These are phyloP conservation scores for Bubo blakistoni DNA, from an alignment of 2,113 vertebrate genomes.

Conservation along the genomic window DNA sequence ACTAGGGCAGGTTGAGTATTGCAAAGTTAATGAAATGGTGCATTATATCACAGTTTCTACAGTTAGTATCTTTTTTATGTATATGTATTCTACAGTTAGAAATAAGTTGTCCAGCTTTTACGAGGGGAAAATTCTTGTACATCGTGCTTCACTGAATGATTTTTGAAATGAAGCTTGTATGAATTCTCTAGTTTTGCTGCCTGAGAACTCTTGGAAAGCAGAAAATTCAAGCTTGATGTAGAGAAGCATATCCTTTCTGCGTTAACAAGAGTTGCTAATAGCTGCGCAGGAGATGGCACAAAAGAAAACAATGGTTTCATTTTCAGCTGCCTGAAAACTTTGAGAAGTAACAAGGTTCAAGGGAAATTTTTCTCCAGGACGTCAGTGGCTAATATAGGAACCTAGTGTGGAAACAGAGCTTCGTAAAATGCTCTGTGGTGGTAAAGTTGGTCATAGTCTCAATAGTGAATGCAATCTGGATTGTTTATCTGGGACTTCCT, in stretches of 20 bases:
- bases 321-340: not conserved
- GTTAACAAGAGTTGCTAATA: not conserved
- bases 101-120: not conserved
- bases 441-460: not conserved
- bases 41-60: not conserved
- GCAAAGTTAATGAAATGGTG: not conserved
- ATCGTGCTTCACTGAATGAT: not conserved
- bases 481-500: not conserved
- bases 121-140: not conserved
- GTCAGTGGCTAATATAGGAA: not conserved
- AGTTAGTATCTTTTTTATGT: too few relatives aligned
- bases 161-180: not conserved
- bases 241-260: not conserved
- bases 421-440: not conserved
- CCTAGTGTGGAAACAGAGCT: not conserved
- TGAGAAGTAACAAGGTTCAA: not conserved
- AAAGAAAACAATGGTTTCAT: not conserved
- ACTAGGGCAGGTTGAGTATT: not conserved
- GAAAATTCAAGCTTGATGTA: not conserved
- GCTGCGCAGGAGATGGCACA: not conserved
- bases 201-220: not conserved
- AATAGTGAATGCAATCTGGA: not conserved
- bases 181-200: not conserved
- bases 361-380: not conserved
- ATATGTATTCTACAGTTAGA: not conserved